phyloP scores from a whole-genome alignment of 2,888 invertebrate genomes.

The Masnerella sp. region DNA sequence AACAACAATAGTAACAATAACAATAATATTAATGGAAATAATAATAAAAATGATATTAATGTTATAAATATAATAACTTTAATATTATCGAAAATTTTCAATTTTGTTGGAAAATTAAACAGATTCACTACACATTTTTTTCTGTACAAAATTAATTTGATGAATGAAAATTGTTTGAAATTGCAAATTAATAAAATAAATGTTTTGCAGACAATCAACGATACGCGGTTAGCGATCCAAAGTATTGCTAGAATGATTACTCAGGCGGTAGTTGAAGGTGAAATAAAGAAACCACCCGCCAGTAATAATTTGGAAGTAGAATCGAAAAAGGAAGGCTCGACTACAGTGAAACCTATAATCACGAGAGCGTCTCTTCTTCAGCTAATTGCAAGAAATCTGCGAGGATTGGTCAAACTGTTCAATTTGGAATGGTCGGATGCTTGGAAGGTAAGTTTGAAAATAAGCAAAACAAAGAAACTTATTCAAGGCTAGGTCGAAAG shows the following conservation, averaged over 20 bases:
- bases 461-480: not conserved
- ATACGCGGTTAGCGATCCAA: constrained; percentile 78
- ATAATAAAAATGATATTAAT: too few species aligned
- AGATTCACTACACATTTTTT: too few species aligned
- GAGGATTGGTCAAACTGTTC: constrained; percentile 78
- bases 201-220: constrained; percentile 78
- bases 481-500: too few species aligned
- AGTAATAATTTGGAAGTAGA: constrained; percentile 46
- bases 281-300: constrained; percentile 12
- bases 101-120: too few species aligned
- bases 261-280: constrained; percentile 68
- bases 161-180: too few species aligned
- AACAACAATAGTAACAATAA: too few species aligned
- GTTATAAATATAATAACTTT: too few species aligned
- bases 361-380: constrained; percentile 76
- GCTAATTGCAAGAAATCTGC: constrained; percentile 78
- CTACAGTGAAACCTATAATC: constrained; percentile 74
- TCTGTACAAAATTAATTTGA: too few species aligned
- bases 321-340: constrained; percentile 32
- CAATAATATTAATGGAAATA: too few species aligned
- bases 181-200: not conserved
- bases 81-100: too few species aligned
- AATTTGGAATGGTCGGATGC: constrained; percentile 79
- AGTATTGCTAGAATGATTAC: constrained; percentile 77
- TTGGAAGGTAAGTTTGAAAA: constrained; percentile 75